Base-by-base conservation (phyloP, 2,888 invertebrate species). In the Tetrapedia diversipes region DNA sequence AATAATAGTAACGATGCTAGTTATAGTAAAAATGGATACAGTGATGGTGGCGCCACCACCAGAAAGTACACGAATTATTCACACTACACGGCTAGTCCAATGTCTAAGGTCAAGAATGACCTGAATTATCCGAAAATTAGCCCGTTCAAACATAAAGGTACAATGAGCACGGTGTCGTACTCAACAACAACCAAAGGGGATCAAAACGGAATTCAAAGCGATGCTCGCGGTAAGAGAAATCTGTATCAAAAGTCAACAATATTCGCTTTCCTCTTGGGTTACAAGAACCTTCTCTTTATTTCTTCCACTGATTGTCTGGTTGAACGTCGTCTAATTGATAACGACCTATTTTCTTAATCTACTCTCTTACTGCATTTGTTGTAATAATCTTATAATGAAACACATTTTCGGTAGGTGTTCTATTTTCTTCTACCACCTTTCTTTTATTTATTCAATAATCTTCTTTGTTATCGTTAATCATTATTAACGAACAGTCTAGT, bases 191-290 rank as follows among this genome's bases (percentile, higher is more conserved):
- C 86, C 86, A 87, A 85, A 83, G 86, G 86, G 81, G 86, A 86
- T 80, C 86, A 86, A 75, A 87, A 88, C 82, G 84, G 86, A 81
- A 85, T 84, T 80, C 87, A 85, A 71, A 87, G 80, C 86, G 84
- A 87, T 82, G 90, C 88, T 86, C 89, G 89, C 85, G 91, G 92
- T 91, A 92, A 91, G 91, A 88, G 82, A 86, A 83, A 76, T 56
- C 75, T 79, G 59, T 76, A 76, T 74, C 77, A 80, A 61, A 69
- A 39, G 29, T 10, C 53, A 51, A 60, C 11, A 60, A 49, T 51
- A 45, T n/a, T 70, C 34, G 7, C 57, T 51, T 66, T 65, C 32
- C 11, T 37, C 51, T 51, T 14, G 10, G 41, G 47, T 47, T 32
- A 19, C 11, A 34, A 39, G 45, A 51, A 57, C 8, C 45, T 53